Conservation (phyloP, 2,888 invertebrate species). For the Amphipoea lucens region DNA sequence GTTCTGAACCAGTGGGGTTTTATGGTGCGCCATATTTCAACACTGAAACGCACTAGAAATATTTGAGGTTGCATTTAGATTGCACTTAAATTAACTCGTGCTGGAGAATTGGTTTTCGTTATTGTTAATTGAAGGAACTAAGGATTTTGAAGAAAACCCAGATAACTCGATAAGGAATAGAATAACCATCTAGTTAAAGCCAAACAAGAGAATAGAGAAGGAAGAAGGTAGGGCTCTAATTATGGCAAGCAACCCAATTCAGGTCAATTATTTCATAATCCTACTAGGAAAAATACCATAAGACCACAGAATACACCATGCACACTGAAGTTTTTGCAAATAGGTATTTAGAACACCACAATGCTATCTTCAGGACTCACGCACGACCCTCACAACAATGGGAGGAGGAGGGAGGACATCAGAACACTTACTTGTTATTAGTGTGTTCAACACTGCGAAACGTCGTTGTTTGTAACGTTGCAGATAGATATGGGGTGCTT, state of each 20-base stretch:
- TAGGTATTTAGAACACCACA: neutral
- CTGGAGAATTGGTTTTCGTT: neutral
- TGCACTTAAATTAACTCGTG: slow-evolving; percentile 27
- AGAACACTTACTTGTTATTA: neutral
- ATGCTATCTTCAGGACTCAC: neutral
- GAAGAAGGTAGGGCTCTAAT: neutral
- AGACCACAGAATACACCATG: neutral
- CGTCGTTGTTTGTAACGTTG: neutral
- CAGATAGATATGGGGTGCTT: neutral
- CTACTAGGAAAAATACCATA: neutral
- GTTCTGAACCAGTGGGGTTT: slow-evolving; percentile 73
- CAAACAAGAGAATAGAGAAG: neutral
- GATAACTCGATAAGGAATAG: neutral
- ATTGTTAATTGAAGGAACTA: neutral
- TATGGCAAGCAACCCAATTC: neutral
- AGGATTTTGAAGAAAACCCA: neutral
- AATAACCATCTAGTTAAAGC: neutral
- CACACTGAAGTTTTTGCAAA: neutral
- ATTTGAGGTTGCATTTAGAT: slow-evolving; percentile 22
- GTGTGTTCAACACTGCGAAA: neutral
- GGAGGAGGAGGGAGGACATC: neutral
- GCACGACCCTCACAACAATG: neutral
- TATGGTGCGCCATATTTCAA: slow-evolving; percentile 67
- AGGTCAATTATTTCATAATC: neutral
- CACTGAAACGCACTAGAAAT: slow-evolving; percentile 53